These are phyloP conservation scores for Aspiorhynchus laticeps DNA, from an alignment of 2,113 vertebrate species.

Conservation along the genomic window DNA sequence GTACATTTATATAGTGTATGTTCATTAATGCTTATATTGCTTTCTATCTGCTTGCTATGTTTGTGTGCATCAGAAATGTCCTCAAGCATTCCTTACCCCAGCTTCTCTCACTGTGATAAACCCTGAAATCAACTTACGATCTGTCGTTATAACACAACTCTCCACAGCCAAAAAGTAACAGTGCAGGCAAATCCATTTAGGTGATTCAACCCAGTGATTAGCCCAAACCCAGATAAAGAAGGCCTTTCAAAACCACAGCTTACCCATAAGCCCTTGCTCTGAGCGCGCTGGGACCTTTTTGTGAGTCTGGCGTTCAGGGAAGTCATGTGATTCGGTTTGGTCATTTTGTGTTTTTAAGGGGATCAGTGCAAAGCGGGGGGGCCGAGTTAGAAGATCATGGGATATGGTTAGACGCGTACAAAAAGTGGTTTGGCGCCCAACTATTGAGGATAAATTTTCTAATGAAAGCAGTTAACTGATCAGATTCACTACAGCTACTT, in stretches of 20 bases:
- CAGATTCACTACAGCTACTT: neutral
- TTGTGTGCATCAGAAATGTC: slow-evolving; percentile 2
- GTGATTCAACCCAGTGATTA: slow-evolving; percentile 65
- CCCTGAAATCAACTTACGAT: slow-evolving; percentile 21
- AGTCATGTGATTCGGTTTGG: slow-evolving; percentile 45
- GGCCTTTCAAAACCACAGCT: slow-evolving; percentile 62
- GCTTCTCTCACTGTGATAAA: neutral
- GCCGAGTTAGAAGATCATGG: neutral
- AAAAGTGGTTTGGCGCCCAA: neutral
- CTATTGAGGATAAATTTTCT: neutral
- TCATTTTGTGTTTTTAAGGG: slow-evolving; percentile 36
- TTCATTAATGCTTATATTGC: neutral
- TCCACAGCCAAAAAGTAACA: slow-evolving; percentile 58
- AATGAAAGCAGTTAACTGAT: neutral
- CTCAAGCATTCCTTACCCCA: neutral
- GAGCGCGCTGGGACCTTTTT: slow-evolving; percentile 45
- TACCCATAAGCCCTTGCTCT: slow-evolving; percentile 59
- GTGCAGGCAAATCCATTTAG: slow-evolving; percentile 43
- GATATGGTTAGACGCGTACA: neutral
- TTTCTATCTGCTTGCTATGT: neutral
- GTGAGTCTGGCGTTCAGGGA: slow-evolving; percentile 14
- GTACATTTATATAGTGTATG: neutral
- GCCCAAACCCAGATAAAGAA: slow-evolving; percentile 63
- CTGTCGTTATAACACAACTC: slow-evolving; percentile 50
- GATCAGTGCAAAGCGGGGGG: slow-evolving; percentile 13